phyloP scores from a whole-genome alignment of 1,140 invertebrate species.

The Bombus superbus region DNA sequence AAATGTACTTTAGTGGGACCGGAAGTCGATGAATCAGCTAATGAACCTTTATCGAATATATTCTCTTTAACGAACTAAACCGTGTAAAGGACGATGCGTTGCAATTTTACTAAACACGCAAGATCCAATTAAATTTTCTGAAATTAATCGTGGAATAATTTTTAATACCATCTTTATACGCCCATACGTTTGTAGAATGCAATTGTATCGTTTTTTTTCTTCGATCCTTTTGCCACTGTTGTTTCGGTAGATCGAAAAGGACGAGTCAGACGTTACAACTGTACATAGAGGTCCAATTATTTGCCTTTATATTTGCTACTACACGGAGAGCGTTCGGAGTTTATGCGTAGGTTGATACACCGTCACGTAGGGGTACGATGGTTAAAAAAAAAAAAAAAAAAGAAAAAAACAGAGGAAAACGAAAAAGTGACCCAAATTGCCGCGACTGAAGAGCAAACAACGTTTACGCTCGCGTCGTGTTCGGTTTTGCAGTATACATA shows the following conservation, averaged over 20 bases:
- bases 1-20: no score
- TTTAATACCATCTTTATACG: neutral
- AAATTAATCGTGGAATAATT: neutral
- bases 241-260: neutral
- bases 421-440: slow-evolving; percentile 28
- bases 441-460: neutral
- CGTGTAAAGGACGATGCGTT: no score
- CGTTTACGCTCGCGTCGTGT: neutral
- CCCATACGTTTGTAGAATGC: neutral
- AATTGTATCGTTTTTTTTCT: neutral
- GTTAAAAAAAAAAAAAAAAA: neutral
- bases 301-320: neutral
- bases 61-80: no score
- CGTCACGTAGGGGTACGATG: neutral
- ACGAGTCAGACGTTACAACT: neutral
- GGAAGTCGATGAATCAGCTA: neutral
- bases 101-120: rapidly evolving
- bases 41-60: neutral
- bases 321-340: neutral
- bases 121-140: neutral
- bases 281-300: neutral
- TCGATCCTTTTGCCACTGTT: neutral
- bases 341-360: slow-evolving; percentile 9
- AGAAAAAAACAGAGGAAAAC: neutral
- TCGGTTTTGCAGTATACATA: neutral